Base-by-base conservation (phyloP, 2,888 invertebrate species). In the Eustalomyia histrio region DNA sequence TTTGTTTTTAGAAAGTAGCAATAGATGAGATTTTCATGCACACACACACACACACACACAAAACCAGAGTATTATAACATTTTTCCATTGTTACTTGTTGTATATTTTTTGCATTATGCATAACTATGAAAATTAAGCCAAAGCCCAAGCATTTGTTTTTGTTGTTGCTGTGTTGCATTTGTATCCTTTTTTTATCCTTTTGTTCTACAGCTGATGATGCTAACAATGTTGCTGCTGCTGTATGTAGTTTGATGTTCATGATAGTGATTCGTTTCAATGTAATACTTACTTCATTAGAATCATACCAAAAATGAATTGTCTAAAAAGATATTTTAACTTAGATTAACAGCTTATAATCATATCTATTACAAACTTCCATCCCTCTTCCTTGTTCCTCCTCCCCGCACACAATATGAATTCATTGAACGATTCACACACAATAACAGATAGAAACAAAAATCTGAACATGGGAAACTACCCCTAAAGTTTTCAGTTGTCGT, bases 301-400 rank as follows among this genome's bases (percentile, higher is more conserved):
- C 57, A 74, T 71, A 81, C 78, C 81, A 78, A 75, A 76, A 78
- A 78, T 78, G 69, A 74, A 78, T 78, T 75, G 71, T 71, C 65
- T 55, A 71, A 57, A 74, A 64, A 81, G 74, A 80, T 80, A 76
- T 76, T 80, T 73, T 65, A 80, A 78, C 69, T 74, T 71, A 81
- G 81, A 78, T 81, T 81, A 78, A 81, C 81, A 75, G 81, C 81
- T 81, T 81, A 81, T 81, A 81, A 81, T 78, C 81, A 67, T 81
- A 81, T 81, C 81, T 81, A 71, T 81, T 78, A 81, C 74, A 80
- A 61, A 52, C 53, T 53, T 39, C 52, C 18, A 35, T 1, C 16
- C 17, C 53, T 7, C 1, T 1, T 6, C 29, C 29, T 7, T 6
- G n/a, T n/a, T 29, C 7, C 7, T 6, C 29, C 16, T n/a, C 1